Evolutionary conservation across 2,797 vertebrate species (phyloP), one percentile per base, ranked within the genome.

Genomic region (Amazona finschi): DNA sequence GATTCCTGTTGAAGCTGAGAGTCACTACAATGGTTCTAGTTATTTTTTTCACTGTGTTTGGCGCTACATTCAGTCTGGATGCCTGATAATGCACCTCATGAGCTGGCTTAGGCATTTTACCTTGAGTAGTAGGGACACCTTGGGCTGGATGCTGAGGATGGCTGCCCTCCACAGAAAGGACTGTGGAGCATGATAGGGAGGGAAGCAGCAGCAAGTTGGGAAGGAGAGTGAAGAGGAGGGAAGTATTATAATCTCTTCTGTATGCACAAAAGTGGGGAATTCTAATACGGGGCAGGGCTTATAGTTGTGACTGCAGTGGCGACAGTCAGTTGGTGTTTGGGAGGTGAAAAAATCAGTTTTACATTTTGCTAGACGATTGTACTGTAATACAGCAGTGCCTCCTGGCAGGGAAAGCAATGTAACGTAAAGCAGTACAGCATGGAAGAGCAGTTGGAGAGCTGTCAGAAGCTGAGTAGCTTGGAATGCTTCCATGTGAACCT

Each of bases 301-400:
- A 31, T 11, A 55, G 66, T n/a, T 10, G 41, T 41, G 71, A 81
- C 70, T 73, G 64, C 77, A 73, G 76, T 28, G 58, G 85, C 77
- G 88, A 47, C 65, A 95, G 81, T 91, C 71, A 16, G 39, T 53
- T 75, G 82, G 84, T 95, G 90, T 95, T 93, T 95, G 71, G 67
- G 71, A 95, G 85, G 80, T 91, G 95, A 78, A 95, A 90, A 90
- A 91, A 84, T 76, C 89, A 87, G 88, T 71, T 95, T 91, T 90
- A 70, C 64, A 2, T 93, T 91, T 95, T 93, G 94, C 60, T 89
- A 91, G 88, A 73, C 0, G 49, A 60, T 36, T 79, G 83, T 96
- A 96, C 86, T 92, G 91, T 95, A 96, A 96, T 95, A 94, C 94
- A 95, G 95, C 92, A 96, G 92, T 96, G 94, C 94, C 95, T 96